Percentiles rank a stretch among this genome's conserved stretches.
These are phyloP conservation scores for Promerops cafer DNA, from an alignment of 2,113 vertebrate species.

Conservation along the genomic window DNA sequence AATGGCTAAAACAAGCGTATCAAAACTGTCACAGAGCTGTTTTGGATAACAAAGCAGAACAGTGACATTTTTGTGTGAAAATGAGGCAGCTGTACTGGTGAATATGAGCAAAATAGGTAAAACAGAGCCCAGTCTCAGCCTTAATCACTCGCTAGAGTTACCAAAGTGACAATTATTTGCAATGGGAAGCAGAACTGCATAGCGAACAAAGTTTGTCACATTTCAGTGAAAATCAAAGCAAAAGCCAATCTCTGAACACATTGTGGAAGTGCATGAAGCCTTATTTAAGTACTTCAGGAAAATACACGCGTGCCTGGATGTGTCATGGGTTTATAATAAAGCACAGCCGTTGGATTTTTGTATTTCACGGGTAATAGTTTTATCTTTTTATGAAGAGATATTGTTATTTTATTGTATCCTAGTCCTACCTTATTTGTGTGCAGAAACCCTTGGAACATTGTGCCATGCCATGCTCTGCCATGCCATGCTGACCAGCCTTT, in stretches of 20 bases:
- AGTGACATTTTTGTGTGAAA: background rate
- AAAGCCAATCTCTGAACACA: background rate
- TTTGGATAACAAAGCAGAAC: slow-evolving; percentile 10
- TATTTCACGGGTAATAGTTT: background rate
- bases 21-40: background rate
- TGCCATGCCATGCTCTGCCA: background rate
- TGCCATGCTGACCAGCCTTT: accelerated
- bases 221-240: slow-evolving; percentile 25
- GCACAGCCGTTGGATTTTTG: background rate
- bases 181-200: background rate
- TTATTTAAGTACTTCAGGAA: background rate
- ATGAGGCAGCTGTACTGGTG: background rate
- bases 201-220: background rate
- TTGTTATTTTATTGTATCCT: background rate
- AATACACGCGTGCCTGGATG: background rate
- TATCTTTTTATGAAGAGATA: background rate
- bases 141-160: background rate
- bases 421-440: background rate
- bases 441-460: background rate
- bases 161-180: slow-evolving; percentile 11
- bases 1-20: background rate
- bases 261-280: background rate
- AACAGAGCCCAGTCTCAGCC: background rate
- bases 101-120: background rate
- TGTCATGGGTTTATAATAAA: background rate